These are phyloP conservation scores for Diplazon laetatorius DNA, from an alignment of 2,888 invertebrate species.

Conservation along the genomic window DNA sequence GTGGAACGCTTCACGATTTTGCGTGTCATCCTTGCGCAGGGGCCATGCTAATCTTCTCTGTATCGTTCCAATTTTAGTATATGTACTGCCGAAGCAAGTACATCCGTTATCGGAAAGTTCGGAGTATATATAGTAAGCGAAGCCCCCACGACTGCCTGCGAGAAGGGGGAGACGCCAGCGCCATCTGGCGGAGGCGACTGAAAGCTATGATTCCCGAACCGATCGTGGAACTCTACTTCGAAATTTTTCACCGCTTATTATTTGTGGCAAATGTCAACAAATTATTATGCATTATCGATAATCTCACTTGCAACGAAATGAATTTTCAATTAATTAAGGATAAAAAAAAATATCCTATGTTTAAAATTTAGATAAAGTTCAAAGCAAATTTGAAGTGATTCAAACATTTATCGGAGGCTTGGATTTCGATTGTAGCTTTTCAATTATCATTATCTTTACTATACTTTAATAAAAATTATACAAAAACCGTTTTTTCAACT, in stretches of 20 bases:
- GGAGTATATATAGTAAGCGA: slow-evolving; percentile 39
- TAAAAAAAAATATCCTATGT: not conserved
- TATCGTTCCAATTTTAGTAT: slow-evolving; percentile 96
- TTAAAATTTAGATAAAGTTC: no score
- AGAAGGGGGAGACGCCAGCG: not conserved
- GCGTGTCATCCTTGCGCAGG: slow-evolving; percentile 96
- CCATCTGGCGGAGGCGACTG: slow-evolving; percentile 13
- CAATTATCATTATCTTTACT: no score
- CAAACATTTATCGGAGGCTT: no score
- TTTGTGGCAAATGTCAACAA: no score
- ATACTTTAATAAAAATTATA: no score
- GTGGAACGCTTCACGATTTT: slow-evolving; percentile 95
- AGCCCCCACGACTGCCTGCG: not conserved
- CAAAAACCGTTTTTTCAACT: no score
- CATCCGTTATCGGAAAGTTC: slow-evolving; percentile 67
- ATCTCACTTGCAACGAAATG: not conserved
- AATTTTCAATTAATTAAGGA: not conserved
- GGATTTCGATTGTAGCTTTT: no score
- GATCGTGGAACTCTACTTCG: not conserved
- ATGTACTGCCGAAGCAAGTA: slow-evolving; percentile 91
- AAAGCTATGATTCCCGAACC: not conserved
- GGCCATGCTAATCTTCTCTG: slow-evolving; percentile 97
- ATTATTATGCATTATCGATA: no score
- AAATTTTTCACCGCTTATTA: no score
- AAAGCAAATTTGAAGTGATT: no score